Evolutionary conservation across 2,797 vertebrate species (phyloP).

Genomic region (Pagetopsis macropterus): DNA sequence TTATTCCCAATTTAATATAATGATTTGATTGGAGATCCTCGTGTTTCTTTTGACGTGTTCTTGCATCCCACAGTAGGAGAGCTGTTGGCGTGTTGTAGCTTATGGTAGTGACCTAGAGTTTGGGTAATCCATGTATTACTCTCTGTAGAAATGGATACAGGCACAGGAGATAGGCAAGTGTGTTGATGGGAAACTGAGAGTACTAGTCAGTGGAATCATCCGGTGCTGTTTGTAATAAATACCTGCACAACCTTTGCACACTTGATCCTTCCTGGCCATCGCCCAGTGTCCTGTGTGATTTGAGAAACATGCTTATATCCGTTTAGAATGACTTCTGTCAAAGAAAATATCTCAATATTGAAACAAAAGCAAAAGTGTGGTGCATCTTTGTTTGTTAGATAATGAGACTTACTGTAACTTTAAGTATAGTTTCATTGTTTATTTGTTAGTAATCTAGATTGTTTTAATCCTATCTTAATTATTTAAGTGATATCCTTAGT

Average conservation of each 20-base stretch:
- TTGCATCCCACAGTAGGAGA: conserved; percentile 20
- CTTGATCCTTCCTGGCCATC: too few species aligned
- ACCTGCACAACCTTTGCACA: background rate
- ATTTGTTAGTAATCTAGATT: background rate
- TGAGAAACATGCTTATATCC: background rate
- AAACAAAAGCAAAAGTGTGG: background rate
- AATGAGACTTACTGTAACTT: background rate
- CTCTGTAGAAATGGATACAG: conserved; percentile 20
- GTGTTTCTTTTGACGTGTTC: conserved; percentile 27
- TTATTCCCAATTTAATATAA: conserved; percentile 18
- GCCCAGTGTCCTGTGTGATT: background rate
- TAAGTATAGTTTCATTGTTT: background rate
- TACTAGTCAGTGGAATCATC: conserved; percentile 3
- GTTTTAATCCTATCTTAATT: background rate
- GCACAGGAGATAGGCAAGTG: conserved; percentile 1
- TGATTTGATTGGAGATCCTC: conserved; percentile 11
- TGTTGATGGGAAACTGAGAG: background rate
- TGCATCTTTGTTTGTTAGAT: background rate
- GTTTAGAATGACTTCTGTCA: background rate
- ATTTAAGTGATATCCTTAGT: background rate
- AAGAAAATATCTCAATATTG: background rate
- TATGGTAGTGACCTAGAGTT: conserved; percentile 19
- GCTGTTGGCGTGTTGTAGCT: conserved; percentile 29
- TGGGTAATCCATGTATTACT: conserved; percentile 26
- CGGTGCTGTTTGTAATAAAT: conserved; percentile 5